Evolutionary conservation across 2,888 invertebrate species (phyloP), one percentile per base, ranked within the genome.

Genomic region (Sinhomidia bicolor): DNA sequence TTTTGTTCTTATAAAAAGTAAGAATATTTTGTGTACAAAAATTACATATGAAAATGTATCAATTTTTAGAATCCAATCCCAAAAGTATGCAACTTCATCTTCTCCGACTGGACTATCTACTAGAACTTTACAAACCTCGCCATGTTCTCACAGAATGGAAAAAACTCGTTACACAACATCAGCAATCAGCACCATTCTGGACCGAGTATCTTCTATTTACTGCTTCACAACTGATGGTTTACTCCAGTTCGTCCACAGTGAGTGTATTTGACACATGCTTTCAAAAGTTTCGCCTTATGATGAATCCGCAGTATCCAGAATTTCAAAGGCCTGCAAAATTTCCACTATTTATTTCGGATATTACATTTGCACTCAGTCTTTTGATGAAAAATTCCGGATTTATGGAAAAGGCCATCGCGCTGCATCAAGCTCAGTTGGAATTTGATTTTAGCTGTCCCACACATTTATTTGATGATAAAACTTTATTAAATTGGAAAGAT

Each of bases 391-490:
- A 88, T 76, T 82, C 90, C 68, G 92, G 92, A 23, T 90, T 81
- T 29, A 76, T 80, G 12, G 92, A 92, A 81, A 90, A 88, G 76
- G 90, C 91, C 1, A 78, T 91, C 3, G 85, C 90, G 0, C 29
- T 91, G 10, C 90, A 90, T 85, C 92, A 92, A 89, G 91, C 89
- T n/a, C 91, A 91, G 85, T 41, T 91, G n/a, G 91, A 91, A 83
- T 80, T 91, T 14, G 90, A 92, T 76, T 92, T 92, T 68, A 81
- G 85, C 54, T 90, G 84, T 60, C 91, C 91, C 0, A 41, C 57
- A 12, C 78, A 90, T 0, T 60, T 82, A 12, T 41, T 89, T 26
- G 85, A 89, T n/a, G 80, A 86, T 26, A 12, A 80, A 5, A 62
- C 80, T 0, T 29, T 81, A 10, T 57, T 86, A 10, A 89, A 89